Evolutionary conservation across 2,113 vertebrate genomes (phyloP).

Genomic region (Octodon degus): DNA sequence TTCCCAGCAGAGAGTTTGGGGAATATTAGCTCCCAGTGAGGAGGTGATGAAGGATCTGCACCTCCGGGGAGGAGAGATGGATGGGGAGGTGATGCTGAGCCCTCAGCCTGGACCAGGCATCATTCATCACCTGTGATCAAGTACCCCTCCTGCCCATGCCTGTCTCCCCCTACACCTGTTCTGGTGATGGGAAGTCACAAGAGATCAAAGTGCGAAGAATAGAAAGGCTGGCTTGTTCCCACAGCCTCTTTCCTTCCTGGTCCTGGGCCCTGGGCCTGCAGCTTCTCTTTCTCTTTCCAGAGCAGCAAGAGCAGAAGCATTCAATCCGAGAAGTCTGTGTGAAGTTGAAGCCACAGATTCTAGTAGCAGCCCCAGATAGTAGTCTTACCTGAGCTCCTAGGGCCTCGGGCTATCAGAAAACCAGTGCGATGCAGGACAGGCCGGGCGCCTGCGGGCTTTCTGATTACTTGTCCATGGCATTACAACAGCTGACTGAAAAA

Average conservation of each 20-base stretch:
- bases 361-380: neutral
- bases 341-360: neutral
- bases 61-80: slow-evolving; percentile 75
- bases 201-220: slow-evolving; percentile 38
- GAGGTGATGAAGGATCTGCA: slow-evolving; percentile 76
- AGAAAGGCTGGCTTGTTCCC: neutral
- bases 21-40: slow-evolving; percentile 45
- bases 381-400: neutral
- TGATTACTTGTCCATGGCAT: neutral
- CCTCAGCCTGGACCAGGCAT: slow-evolving; percentile 65
- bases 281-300: neutral
- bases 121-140: slow-evolving; percentile 80
- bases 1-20: slow-evolving; percentile 66
- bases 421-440: neutral
- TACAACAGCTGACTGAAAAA: neutral
- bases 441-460: neutral
- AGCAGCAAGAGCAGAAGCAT: neutral
- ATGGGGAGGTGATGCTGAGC: slow-evolving; percentile 68
- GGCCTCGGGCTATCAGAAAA: neutral
- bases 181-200: slow-evolving; percentile 66
- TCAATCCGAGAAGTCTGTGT: neutral
- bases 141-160: slow-evolving; percentile 45
- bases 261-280: neutral
- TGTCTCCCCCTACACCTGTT: slow-evolving; percentile 70
- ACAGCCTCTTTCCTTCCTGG: neutral